Percentiles rank a stretch among this genome's conserved stretches.
These are phyloP conservation scores for Catagonus wagneri DNA, from an alignment of 2,113 vertebrate species.

Conservation along the genomic window DNA sequence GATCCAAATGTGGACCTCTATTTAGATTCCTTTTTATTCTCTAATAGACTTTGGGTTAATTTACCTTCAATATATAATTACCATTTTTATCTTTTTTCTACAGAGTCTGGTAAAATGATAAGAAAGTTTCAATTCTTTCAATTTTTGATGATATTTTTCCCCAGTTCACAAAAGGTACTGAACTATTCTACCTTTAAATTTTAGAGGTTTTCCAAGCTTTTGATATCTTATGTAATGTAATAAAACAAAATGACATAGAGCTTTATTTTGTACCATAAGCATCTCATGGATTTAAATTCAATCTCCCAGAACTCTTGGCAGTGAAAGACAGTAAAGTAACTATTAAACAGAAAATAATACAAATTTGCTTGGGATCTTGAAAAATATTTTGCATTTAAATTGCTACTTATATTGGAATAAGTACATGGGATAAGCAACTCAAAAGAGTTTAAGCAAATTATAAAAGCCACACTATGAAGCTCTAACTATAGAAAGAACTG, in stretches of 20 bases:
- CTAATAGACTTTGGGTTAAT: not conserved
- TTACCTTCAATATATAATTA: slow-evolving; percentile 18
- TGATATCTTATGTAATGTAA: not conserved
- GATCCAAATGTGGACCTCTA: not conserved
- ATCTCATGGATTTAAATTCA: not conserved
- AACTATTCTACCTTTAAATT: not conserved
- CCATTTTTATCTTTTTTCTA: not conserved
- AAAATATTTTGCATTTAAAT: slow-evolving; percentile 32
- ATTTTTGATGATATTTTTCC: slow-evolving; percentile 14
- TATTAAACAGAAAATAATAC: not conserved
- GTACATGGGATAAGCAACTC: not conserved
- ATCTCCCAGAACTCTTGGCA: not conserved
- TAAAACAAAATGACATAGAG: not conserved
- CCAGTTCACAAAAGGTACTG: slow-evolving; percentile 20
- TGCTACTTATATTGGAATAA: slow-evolving; percentile 40
- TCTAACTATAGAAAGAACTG: not conserved
- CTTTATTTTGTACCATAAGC: not conserved
- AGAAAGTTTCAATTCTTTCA: not conserved
- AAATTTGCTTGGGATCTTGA: slow-evolving; percentile 17
- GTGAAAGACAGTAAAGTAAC: not conserved
- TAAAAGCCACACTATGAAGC: slow-evolving; percentile 24
- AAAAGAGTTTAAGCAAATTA: slow-evolving; percentile 27
- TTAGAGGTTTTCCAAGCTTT: slow-evolving; percentile 21
- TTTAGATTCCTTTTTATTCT: not conserved
- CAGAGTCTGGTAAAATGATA: not conserved